phyloP scores from a whole-genome alignment of 2,888 invertebrate genomes.

The Magallana nippona region DNA sequence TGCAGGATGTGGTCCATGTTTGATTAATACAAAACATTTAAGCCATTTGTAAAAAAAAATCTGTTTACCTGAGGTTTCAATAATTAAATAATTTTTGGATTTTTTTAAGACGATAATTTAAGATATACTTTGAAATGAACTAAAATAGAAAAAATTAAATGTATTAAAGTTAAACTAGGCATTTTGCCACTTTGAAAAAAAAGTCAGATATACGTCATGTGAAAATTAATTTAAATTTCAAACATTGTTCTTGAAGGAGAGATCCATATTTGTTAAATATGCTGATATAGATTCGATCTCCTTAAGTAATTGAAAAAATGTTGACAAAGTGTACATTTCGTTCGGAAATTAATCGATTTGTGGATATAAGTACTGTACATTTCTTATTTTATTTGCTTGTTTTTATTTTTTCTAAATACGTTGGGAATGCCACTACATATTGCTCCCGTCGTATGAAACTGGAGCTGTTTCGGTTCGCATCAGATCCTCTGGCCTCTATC shows the following conservation, averaged over 20 bases:
- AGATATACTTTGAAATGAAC: no score
- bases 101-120: no score
- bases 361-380: background rate
- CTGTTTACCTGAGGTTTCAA: background rate
- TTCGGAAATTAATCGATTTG: background rate
- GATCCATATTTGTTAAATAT: background rate
- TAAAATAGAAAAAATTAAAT: no score
- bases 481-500: background rate
- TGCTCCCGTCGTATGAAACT: no score
- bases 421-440: no score
- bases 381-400: no score
- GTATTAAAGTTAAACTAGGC: no score
- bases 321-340: background rate
- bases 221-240: slow-evolving; percentile 3
- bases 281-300: slow-evolving; percentile 5
- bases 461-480: no score
- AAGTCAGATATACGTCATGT: background rate
- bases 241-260: background rate
- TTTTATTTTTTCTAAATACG: no score
- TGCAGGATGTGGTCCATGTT: no score
- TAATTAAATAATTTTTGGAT: background rate
- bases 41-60: no score
- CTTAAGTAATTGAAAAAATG: background rate
- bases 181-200: background rate
- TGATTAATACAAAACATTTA: no score